Evolutionary conservation across 2,113 vertebrate genomes (phyloP).

Genomic region (Phalacrocorax carbo): DNA sequence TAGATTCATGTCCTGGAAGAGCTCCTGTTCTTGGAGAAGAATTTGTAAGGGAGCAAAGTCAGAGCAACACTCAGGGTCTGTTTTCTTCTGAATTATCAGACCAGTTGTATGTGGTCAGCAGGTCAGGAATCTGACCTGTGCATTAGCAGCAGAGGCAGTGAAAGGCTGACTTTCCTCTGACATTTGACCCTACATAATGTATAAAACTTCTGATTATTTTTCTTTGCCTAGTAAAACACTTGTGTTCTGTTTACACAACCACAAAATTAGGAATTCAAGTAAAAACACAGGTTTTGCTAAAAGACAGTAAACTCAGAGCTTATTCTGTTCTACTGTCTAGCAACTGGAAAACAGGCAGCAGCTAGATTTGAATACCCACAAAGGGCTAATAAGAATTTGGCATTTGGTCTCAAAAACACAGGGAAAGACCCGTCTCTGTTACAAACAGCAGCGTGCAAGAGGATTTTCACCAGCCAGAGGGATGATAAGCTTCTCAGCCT

Average conservation of each 20-base stretch:
- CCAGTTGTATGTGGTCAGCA: neutral
- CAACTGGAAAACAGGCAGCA: neutral
- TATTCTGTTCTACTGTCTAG: neutral
- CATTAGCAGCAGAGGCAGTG: neutral
- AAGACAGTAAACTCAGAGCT: neutral
- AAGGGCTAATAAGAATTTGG: neutral
- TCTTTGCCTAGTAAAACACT: neutral
- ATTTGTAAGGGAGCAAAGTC: neutral
- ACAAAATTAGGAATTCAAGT: neutral
- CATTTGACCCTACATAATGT: neutral
- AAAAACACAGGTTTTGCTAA: neutral
- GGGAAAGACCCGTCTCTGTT: neutral
- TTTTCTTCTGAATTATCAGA: neutral
- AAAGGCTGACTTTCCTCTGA: neutral
- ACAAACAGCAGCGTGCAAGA: rapidly evolving
- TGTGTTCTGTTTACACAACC: neutral
- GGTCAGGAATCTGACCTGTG: neutral
- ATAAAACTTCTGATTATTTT: neutral
- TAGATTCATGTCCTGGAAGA: neutral
- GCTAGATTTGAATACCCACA: neutral
- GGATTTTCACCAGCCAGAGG: neutral
- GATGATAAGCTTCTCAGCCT: neutral
- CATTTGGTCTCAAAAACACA: neutral
- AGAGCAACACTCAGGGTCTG: neutral
- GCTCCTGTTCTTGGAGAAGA: neutral